A percentile compares a stretch with the other conserved stretches of the same genome.
Evolutionary conservation across 2,888 invertebrate species (phyloP).

Genomic region (Meteorus cinctellus): DNA sequence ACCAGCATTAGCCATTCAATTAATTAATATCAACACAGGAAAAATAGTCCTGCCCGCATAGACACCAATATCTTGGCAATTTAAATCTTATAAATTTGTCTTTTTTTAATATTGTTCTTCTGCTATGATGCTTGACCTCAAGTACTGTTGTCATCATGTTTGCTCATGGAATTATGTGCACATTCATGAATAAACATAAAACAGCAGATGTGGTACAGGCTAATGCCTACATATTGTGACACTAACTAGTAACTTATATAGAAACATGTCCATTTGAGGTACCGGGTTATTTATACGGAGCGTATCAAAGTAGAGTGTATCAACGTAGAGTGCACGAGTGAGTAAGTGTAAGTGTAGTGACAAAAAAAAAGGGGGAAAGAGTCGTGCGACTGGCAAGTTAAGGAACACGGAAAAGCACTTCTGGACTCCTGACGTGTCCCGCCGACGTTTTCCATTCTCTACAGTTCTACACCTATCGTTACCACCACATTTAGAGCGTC

Average conservation of each 20-base stretch:
- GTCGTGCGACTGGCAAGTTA: slow-evolving; percentile 62
- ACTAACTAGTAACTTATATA: background rate
- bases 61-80: too few relatives aligned
- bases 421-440: slow-evolving; percentile 66
- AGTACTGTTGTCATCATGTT: too few relatives aligned
- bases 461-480: slow-evolving; percentile 25
- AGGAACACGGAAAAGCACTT: slow-evolving; percentile 74
- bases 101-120: too few relatives aligned
- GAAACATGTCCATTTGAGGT: slow-evolving; percentile 8
- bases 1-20: background rate
- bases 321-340: slow-evolving; percentile 14
- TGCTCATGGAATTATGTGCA: too few relatives aligned
- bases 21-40: background rate
- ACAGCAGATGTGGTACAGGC: too few relatives aligned
- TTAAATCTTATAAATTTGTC: too few relatives aligned
- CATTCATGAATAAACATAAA: too few relatives aligned
- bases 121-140: too few relatives aligned
- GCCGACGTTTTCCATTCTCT: slow-evolving; percentile 51
- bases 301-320: background rate
- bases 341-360: slow-evolving; percentile 28
- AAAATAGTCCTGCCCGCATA: too few relatives aligned
- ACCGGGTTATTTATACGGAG: slow-evolving; percentile 15
- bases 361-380: slow-evolving; percentile 41
- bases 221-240: too few relatives aligned
- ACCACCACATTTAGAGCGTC: slow-evolving; percentile 49